Base-by-base conservation (phyloP, 2,113 vertebrate genomes). In the Periophthalmodon schlosseri region DNA sequence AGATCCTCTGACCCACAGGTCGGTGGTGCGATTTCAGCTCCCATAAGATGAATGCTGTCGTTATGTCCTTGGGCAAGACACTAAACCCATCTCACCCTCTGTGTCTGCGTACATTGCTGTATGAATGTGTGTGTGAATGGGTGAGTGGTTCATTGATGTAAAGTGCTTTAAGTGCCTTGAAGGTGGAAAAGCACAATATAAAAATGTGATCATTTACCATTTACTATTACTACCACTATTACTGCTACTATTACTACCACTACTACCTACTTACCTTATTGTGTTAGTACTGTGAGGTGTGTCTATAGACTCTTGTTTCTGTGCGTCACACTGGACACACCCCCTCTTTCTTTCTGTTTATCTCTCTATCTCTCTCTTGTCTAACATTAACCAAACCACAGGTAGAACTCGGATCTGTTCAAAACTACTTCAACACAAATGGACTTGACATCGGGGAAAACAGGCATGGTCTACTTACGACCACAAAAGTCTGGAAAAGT, bases 401-500 rank as follows among this genome's bases (percentile, higher is more conserved):
- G 6, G 70, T 10, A 36, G 34, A 52, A 64, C 2, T 5, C 68
- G 2, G 21, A 6, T 10, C 49, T 60, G 60, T 5, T 33, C 1
- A 21, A 36, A n/a, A 34, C 28, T 33, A 5, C 5, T 20, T 13
- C 44, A 33, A 10, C 9, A 9, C 50, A 49, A 34, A 94, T 94
- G 93, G 90, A 94, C 10, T 75, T 77, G 54, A 75, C 66, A 28
- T 75, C 61, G 0, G 52, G 52, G 3, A 94, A 92, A 88, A 75
- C 82, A 61, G 93, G 92, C 75, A 83, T 88, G 34, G 91, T 90
- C 72, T 93, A 86, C 64, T 84, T 94, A 18, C 92, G 84, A 69
- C 86, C 86, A 2, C 90, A 72, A 64, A 94, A 90, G 86, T 33
- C 84, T 63, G 90, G 84, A 0, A 91, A 92, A 82, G 93, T 94